phyloP scores from a whole-genome alignment of 2,113 vertebrate genomes.

The Lamprotornis superbus region DNA sequence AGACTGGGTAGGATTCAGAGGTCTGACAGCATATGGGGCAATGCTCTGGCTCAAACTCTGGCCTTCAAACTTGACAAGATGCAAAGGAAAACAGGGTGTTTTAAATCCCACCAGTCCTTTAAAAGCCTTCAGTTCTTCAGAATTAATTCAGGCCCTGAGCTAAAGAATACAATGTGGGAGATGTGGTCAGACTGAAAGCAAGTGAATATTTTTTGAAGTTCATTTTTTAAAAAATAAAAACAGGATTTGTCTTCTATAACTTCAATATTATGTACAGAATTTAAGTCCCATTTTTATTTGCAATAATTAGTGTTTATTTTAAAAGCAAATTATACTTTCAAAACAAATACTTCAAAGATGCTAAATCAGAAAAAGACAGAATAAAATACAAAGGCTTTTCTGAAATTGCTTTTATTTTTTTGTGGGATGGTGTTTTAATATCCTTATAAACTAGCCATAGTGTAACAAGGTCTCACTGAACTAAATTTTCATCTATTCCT shows the following conservation, averaged over 20 bases:
- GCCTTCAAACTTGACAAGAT: not conserved
- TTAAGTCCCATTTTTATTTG: not conserved
- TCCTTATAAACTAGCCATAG: not conserved
- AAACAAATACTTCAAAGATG: not conserved
- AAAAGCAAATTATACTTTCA: not conserved
- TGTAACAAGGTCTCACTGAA: not conserved
- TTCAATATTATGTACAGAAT: not conserved
- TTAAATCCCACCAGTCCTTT: not conserved
- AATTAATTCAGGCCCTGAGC: not conserved
- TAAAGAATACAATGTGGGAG: not conserved
- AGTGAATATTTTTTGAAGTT: not conserved
- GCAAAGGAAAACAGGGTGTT: not conserved
- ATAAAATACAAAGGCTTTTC: not conserved
- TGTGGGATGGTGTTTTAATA: not conserved
- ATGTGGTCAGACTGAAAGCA: not conserved
- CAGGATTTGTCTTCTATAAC: not conserved
- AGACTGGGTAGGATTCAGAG: not conserved
- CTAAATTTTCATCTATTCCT: not conserved
- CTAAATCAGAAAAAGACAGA: not conserved
- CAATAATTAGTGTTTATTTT: not conserved
- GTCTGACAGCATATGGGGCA: not conserved
- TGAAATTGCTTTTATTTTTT: not conserved
- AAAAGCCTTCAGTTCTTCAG: no score
- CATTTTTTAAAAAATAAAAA: not conserved
- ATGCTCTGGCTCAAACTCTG: not conserved